Base-by-base conservation (phyloP, 1,140 invertebrate genomes). In the Elymnias hypermnestra region DNA sequence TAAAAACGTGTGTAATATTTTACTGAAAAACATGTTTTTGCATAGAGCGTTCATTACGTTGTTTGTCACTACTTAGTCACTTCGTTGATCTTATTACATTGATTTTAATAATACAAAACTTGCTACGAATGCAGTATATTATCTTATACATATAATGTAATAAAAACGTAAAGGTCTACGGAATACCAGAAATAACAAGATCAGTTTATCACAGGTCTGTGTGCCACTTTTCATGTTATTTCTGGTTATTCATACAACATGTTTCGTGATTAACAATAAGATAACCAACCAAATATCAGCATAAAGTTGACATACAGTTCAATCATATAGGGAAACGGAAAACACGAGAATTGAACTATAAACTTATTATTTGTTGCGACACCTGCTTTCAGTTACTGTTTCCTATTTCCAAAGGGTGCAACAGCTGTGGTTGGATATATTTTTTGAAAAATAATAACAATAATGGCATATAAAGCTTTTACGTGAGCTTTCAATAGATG, bases 171-270 rank as follows among this genome's bases (percentile, higher is more conserved):
- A 12, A 29, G 6, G 3, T 29, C 26, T 12, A 29, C 26, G 13
- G 26, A 29, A 26, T 26, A 40, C 38, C 38, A 18, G 38, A 40
- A 40, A 40, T 15, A 40, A 9, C 38, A 12, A 3, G 38, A 5
- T 26, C 5, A 25, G 23, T 26, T 40, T 40, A 40, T 40, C 38
- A 9, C 12, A 26, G 8, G 4, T n/a, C n/a, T 23, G 25, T 40
- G 38, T 10, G 22, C 42, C 21, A 23, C 29, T 44, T 44, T 29
- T 13, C 9, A 23, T n/a, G 31, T 44, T 19, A 31, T 38, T 35
- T 44, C 44, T 40, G 45, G 40, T 48, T 48, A 47, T 44, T 12
- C 9, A 6, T 6, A 6, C 8, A 22, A 6, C 0, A 6, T 22
- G 2, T 22, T 8, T 22, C 21, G 5, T 22, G n/a, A 22, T 22